A percentile compares a stretch with the other conserved stretches of the same genome.
These are phyloP conservation scores for Esox masquinongy DNA, from an alignment of 2,797 vertebrate genomes.

Conservation along the genomic window DNA sequence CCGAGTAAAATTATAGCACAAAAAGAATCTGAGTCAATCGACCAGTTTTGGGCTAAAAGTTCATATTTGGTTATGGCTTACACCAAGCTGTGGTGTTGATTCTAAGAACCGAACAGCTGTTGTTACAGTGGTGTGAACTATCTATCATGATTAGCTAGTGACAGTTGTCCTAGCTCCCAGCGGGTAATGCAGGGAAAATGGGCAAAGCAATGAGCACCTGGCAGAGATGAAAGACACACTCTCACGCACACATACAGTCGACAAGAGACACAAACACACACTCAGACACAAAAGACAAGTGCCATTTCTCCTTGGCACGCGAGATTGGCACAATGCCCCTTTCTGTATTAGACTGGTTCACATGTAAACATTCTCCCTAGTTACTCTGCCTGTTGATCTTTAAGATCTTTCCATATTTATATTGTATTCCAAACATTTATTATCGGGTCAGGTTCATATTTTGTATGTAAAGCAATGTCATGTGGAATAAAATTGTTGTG, in stretches of 20 bases:
- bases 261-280: neutral
- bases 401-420: slow-evolving; percentile 58
- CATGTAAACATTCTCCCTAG: slow-evolving; percentile 59
- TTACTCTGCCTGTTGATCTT: slow-evolving; percentile 47
- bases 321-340: slow-evolving; percentile 41
- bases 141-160: neutral
- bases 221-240: slow-evolving; percentile 14
- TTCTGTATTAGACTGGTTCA: slow-evolving; percentile 44
- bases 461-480: slow-evolving; percentile 31
- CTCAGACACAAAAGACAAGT: neutral
- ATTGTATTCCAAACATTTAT: slow-evolving; percentile 47
- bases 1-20: neutral
- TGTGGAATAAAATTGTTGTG: neutral
- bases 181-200: slow-evolving; percentile 25
- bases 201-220: slow-evolving; percentile 21
- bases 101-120: neutral
- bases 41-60: neutral
- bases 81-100: neutral
- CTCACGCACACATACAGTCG: neutral
- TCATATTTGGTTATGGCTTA: neutral
- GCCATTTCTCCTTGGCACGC: slow-evolving; percentile 21
- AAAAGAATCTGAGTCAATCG: neutral
- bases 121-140: neutral
- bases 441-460: slow-evolving; percentile 29
- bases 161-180: slow-evolving; percentile 2